Evolutionary conservation across 2,113 vertebrate species (phyloP).

Genomic region (Hymenochirus boettgeri): DNA sequence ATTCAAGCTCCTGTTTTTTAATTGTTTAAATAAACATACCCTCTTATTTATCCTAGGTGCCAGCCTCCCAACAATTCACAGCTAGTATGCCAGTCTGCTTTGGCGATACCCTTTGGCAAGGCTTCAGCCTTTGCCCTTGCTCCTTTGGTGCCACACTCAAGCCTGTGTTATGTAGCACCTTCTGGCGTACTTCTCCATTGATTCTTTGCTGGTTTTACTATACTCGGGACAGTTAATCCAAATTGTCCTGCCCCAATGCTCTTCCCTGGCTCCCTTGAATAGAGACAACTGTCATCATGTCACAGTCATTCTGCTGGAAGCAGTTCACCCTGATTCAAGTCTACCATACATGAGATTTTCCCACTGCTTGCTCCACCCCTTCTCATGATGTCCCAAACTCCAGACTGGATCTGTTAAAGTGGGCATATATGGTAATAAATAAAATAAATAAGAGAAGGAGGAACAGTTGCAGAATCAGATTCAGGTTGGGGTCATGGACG

Average conservation of each 20-base stretch:
- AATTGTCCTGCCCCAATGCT: conserved; percentile 25
- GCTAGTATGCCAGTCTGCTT: neutral
- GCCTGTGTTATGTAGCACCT: conserved; percentile 1
- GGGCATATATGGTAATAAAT: neutral
- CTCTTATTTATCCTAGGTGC: neutral
- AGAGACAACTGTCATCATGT: neutral
- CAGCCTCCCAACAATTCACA: neutral
- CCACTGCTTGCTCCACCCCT: neutral
- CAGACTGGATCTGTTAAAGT: neutral
- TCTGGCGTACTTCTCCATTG: conserved; percentile 8
- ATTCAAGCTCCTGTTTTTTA: neutral
- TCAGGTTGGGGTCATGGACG: conserved; percentile 47
- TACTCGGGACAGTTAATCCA: conserved; percentile 16
- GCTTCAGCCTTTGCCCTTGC: neutral
- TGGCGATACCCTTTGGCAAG: neutral
- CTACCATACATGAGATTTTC: neutral
- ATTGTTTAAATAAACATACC: neutral
- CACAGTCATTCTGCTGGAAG: conserved; percentile 1
- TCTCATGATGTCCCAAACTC: conserved; percentile 7
- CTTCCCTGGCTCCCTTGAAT: conserved; percentile 29
- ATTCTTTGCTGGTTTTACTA: conserved; percentile 30
- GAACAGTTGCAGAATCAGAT: neutral
- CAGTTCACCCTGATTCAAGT: neutral
- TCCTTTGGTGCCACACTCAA: conserved; percentile 10
- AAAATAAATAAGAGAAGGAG: neutral